phyloP scores from a whole-genome alignment of 2,113 vertebrate genomes.

The Bucco capensis region DNA sequence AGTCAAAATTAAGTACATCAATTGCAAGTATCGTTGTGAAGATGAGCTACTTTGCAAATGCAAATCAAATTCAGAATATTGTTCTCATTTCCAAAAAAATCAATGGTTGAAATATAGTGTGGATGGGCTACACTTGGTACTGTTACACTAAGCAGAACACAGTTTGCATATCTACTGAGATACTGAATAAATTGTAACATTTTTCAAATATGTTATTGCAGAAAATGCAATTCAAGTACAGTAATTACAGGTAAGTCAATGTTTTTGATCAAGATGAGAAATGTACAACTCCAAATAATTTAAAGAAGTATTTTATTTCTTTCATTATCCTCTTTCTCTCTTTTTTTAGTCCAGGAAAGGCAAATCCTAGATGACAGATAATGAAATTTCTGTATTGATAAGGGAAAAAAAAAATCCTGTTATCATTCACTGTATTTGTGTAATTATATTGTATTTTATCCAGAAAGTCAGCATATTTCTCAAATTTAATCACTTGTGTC shows the following conservation, averaged over 20 bases:
- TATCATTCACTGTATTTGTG: neutral
- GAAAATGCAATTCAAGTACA: neutral
- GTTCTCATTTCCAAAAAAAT: neutral
- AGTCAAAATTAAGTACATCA: neutral
- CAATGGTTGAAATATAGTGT: neutral
- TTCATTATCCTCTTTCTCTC: neutral
- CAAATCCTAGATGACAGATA: neutral
- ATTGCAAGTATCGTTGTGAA: neutral
- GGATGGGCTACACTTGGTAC: neutral
- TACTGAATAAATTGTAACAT: neutral
- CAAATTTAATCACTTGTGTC: neutral
- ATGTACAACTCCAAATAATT: neutral
- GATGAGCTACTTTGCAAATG: neutral
- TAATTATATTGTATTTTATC: neutral
- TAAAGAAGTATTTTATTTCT: neutral
- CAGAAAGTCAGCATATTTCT: neutral
- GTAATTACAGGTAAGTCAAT: constrained; percentile 38
- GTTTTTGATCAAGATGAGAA: constrained; percentile 25
- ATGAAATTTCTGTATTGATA: neutral
- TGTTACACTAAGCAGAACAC: neutral
- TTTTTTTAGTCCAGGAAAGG: neutral
- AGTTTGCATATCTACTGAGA: neutral
- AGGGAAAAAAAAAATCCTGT: neutral
- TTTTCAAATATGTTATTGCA: neutral
- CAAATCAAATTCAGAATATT: neutral